A percentile compares a stretch with the other conserved stretches of the same genome.
These are phyloP conservation scores for Cyphomyrus discorhynchus DNA, from an alignment of 2,113 vertebrate species.

Conservation along the genomic window DNA sequence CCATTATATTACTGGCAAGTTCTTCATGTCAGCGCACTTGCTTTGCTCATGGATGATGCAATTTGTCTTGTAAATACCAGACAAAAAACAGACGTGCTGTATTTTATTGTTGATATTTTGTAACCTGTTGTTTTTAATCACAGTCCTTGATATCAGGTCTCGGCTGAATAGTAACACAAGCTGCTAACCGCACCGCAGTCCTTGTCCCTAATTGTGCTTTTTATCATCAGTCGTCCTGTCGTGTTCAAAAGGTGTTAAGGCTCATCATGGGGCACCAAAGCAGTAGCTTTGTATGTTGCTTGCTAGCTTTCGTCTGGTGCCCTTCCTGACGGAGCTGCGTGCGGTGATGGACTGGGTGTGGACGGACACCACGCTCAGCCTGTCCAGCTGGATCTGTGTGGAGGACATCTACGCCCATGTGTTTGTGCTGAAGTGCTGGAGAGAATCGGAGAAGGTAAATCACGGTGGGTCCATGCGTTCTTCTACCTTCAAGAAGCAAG, in stretches of 20 bases:
- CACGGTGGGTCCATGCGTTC: not conserved
- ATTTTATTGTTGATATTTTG: not conserved
- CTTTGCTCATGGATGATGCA: not conserved
- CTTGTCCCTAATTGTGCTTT: not conserved
- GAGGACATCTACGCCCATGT: conserved; percentile 87
- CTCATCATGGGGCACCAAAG: not conserved
- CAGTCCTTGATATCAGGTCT: not conserved
- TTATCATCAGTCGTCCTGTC: not conserved
- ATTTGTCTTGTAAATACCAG: not conserved
- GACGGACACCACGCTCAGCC: conserved; percentile 83
- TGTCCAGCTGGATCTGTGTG: conserved; percentile 87
- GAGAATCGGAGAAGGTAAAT: conserved; percentile 80
- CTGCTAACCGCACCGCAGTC: not conserved
- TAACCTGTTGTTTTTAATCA: not conserved
- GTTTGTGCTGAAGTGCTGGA: conserved; percentile 84
- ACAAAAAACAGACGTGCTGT: not conserved
- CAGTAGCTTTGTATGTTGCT: not conserved
- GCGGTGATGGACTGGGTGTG: conserved; percentile 91
- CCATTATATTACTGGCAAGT: not conserved
- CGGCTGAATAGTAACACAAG: not conserved
- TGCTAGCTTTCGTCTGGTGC: conserved; percentile 77
- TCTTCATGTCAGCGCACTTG: not conserved
- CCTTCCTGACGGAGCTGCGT: conserved; percentile 77
- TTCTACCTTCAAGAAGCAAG: not conserved
- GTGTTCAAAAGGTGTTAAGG: not conserved